Conservation (phyloP, 1,140 invertebrate genomes). For the Battus philenor region DNA sequence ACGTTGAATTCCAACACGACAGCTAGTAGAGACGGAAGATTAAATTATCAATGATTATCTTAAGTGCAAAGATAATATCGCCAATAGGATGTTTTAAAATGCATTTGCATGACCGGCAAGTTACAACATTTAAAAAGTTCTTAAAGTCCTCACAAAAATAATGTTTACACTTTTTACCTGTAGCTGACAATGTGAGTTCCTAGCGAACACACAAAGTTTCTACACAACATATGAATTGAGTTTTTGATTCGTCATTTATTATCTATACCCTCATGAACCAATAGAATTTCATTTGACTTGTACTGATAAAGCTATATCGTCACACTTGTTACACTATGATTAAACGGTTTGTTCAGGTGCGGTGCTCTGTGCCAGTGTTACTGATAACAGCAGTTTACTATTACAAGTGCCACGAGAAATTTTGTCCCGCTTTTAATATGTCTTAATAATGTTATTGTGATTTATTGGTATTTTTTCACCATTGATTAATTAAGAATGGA, state of each 20-base stretch:
- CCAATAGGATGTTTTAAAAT: too few relatives aligned
- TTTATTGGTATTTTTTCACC: conserved; percentile 4
- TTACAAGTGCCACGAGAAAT: conserved; percentile 29
- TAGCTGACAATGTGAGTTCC: too few relatives aligned
- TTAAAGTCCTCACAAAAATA: too few relatives aligned
- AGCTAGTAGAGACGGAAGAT: conserved; percentile 5
- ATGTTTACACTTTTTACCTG: too few relatives aligned
- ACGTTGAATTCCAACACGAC: conserved; percentile 2
- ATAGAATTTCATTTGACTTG: conserved; percentile 25
- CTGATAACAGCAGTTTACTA: conserved; percentile 38
- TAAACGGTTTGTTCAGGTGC: conserved; percentile 59
- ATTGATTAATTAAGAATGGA: conserved; percentile 40
- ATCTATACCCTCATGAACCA: conserved; percentile 22
- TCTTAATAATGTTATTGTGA: background rate
- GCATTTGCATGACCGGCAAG: too few relatives aligned
- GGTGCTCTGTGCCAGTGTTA: conserved; percentile 29
- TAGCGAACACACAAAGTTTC: too few relatives aligned
- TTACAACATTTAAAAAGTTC: too few relatives aligned
- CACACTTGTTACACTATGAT: conserved; percentile 45
- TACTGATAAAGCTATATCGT: conserved; percentile 46
- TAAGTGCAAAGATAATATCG: background rate
- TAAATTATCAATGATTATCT: conserved; percentile 9
- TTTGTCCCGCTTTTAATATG: conserved; percentile 1
- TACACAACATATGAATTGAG: too few relatives aligned
- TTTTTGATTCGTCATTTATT: too few relatives aligned